A percentile compares a stretch with the other conserved stretches of the same genome.
phyloP scores from a whole-genome alignment of 2,888 invertebrate species.

The Notodonta ziczac region DNA sequence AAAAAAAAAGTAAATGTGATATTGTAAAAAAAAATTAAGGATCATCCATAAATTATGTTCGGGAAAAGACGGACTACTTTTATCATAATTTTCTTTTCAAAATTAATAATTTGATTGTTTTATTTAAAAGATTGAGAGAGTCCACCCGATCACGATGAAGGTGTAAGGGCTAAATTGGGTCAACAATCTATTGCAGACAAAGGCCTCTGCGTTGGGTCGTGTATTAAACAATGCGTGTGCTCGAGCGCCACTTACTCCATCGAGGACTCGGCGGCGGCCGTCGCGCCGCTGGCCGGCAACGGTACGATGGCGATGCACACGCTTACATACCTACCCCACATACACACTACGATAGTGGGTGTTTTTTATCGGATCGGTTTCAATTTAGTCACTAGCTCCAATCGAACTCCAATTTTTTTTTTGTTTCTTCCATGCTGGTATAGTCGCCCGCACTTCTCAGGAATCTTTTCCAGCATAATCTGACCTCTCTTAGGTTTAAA shows the following conservation, averaged over 20 bases:
- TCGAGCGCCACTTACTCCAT: constrained; percentile 67
- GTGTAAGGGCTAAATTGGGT: constrained; percentile 49
- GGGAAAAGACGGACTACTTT: too few species aligned
- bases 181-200: constrained; percentile 69
- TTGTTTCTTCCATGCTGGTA: too few species aligned
- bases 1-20: not conserved
- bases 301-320: constrained; percentile 52
- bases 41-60: too few species aligned
- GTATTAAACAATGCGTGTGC: constrained; percentile 81
- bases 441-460: too few species aligned
- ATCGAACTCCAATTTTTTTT: too few species aligned
- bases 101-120: too few species aligned
- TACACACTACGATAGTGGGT: not conserved
- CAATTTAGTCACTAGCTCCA: not conserved
- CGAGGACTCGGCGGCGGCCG: constrained; percentile 69
- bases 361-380: not conserved
- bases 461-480: too few species aligned
- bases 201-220: constrained; percentile 79
- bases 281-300: constrained; percentile 57
- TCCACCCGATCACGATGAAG: constrained; percentile 2
- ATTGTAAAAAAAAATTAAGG: too few species aligned
- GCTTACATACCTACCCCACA: constrained; percentile 3
- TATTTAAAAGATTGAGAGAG: too few species aligned
- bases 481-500: too few species aligned
- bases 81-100: too few species aligned